These are phyloP conservation scores for Catalaphyllia jardinei DNA, from an alignment of 64 coral and sea anemone species.

Conservation along the genomic window DNA sequence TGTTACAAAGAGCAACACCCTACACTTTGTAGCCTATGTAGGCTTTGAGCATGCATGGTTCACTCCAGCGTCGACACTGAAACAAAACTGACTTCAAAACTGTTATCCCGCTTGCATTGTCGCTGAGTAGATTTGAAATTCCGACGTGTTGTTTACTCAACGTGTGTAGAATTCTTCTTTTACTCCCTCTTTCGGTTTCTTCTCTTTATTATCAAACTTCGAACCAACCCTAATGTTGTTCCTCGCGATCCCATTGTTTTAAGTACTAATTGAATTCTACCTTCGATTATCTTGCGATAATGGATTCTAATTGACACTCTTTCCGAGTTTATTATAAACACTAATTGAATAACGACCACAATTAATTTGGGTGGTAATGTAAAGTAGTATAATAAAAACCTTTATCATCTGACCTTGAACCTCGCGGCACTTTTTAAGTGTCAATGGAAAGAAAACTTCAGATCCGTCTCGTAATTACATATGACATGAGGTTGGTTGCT, in stretches of 20 bases:
- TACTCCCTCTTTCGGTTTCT: not conserved
- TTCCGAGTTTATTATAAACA: conserved; percentile 69
- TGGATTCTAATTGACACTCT: conserved; percentile 72
- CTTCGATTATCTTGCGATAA: conserved; percentile 82
- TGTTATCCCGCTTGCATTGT: not conserved
- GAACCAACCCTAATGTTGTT: not conserved
- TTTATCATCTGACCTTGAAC: conserved; percentile 44
- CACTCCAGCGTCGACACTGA: too few species aligned
- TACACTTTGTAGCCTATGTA: not conserved
- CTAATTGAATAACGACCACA: conserved; percentile 77
- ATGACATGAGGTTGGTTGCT: conserved; percentile 31
- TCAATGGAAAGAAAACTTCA: conserved; percentile 54
- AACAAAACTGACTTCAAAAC: not conserved
- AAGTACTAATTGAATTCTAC: conserved; percentile 72
- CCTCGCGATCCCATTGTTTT: conserved; percentile 39
- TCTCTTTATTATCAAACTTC: not conserved
- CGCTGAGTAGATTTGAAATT: conserved; percentile 15
- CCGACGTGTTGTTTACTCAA: conserved; percentile 22
- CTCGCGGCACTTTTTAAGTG: conserved; percentile 59
- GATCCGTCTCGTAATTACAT: conserved; percentile 54
- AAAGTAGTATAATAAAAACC: conserved; percentile 67
- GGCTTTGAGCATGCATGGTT: not conserved
- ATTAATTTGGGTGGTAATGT: conserved; percentile 79
- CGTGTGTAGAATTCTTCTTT: not conserved
- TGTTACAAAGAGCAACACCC: conserved; percentile 1